Conservation (phyloP, 53 echinoderm and acorn worm genomes). For the Echinarachnius parma region DNA sequence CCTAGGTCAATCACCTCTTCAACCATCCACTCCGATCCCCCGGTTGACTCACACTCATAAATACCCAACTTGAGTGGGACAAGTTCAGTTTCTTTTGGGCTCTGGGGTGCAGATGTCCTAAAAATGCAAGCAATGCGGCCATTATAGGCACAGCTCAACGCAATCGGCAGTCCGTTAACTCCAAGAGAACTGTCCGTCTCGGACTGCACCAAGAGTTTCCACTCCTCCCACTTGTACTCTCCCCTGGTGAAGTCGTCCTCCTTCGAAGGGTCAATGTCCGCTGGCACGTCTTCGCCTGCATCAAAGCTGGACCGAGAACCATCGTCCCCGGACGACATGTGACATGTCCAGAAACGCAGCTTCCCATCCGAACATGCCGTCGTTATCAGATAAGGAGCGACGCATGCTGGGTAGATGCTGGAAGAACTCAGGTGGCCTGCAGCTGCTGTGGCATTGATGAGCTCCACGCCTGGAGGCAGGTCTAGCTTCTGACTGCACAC, state of each 20-base stretch:
- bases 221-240: constrained; percentile 84
- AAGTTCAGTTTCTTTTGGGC: neutral
- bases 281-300: constrained; percentile 37
- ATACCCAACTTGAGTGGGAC: constrained; percentile 68
- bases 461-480: constrained; percentile 79
- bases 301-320: constrained; percentile 34
- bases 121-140: constrained; percentile 90
- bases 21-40: constrained; percentile 91
- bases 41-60: constrained; percentile 94
- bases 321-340: constrained; percentile 34
- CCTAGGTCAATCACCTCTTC: constrained; percentile 89
- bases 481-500: constrained; percentile 85
- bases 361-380: constrained; percentile 95
- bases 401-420: constrained; percentile 82
- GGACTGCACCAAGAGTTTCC: constrained; percentile 80
- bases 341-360: constrained; percentile 94
- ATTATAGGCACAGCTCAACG: constrained; percentile 90
- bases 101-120: constrained; percentile 34
- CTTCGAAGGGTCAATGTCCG: constrained; percentile 39
- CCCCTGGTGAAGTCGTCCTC: constrained; percentile 63
- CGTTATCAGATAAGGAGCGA: constrained; percentile 77
- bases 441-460: constrained; percentile 80
- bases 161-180: constrained; percentile 73
- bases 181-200: constrained; percentile 66
- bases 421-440: constrained; percentile 99